Evolutionary conservation across 2,797 vertebrate genomes (phyloP).

Genomic region (Acanthiza pusilla): DNA sequence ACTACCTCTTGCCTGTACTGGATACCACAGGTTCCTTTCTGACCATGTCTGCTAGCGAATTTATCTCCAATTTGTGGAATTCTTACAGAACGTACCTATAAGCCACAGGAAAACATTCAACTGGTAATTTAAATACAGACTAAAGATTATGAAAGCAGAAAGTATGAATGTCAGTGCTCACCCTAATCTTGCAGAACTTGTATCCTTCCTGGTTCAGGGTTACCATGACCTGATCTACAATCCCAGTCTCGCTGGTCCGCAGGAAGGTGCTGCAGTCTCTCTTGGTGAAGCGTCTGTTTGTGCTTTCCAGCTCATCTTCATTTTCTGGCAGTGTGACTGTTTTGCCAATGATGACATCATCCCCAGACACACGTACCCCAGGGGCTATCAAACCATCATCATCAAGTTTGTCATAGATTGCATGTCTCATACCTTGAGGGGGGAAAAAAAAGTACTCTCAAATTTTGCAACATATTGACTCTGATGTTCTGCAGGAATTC

Average conservation of each 20-base stretch:
- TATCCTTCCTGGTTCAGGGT: constrained; percentile 99
- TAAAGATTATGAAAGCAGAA: background rate
- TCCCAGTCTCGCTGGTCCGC: constrained; percentile 95
- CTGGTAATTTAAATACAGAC: background rate
- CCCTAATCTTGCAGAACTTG: constrained; percentile 99
- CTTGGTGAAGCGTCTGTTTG: constrained; percentile 92
- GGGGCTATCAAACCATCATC: constrained; percentile 97
- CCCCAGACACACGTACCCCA: constrained; percentile 93
- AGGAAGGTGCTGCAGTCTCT: constrained; percentile 97
- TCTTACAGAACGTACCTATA: constrained; percentile 93
- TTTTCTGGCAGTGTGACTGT: constrained; percentile 95
- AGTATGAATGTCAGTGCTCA: constrained; percentile 55
- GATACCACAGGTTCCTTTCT: constrained; percentile 98
- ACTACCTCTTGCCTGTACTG: constrained; percentile 97
- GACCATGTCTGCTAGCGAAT: constrained; percentile 96
- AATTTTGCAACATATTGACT: background rate
- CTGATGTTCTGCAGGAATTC: background rate
- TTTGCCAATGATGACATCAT: constrained; percentile 98
- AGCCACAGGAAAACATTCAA: background rate
- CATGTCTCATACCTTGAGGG: constrained; percentile 91
- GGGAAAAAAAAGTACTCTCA: background rate
- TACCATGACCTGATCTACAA: constrained; percentile 99
- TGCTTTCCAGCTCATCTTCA: constrained; percentile 93
- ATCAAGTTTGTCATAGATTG: constrained; percentile 97
- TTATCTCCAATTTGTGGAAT: constrained; percentile 99